Evolutionary conservation across 2,113 vertebrate species (phyloP).

Genomic region (Channa argus): DNA sequence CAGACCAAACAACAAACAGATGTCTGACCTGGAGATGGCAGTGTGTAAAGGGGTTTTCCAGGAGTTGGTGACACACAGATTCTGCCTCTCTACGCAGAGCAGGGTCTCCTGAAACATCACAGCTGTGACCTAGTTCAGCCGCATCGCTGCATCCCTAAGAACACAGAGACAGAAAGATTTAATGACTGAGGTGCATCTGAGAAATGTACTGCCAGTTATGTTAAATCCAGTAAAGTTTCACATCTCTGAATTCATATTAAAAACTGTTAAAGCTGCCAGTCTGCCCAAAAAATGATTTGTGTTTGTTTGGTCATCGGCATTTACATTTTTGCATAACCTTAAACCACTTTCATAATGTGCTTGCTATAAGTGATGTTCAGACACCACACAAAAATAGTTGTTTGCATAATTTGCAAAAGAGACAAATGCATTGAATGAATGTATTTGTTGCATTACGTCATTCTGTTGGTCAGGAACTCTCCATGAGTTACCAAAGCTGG

Average conservation of each 20-base stretch:
- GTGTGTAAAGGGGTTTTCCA: slow-evolving; percentile 83
- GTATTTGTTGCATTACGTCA: slow-evolving; percentile 66
- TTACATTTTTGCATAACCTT: no score
- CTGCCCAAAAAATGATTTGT: no score
- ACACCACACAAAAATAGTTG: no score
- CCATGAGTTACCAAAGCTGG: slow-evolving; percentile 92
- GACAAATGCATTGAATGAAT: background rate
- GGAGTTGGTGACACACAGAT: slow-evolving; percentile 80
- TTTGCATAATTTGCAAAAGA: no score
- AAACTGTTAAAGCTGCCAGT: no score
- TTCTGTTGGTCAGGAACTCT: slow-evolving; percentile 80
- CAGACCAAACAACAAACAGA: background rate
- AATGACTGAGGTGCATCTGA: background rate
- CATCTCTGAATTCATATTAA: no score
- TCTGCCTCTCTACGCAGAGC: slow-evolving; percentile 68
- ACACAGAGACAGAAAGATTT: background rate
- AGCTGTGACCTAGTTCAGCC: slow-evolving; percentile 80
- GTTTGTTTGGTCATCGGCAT: no score
- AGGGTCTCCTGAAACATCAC: slow-evolving; percentile 59
- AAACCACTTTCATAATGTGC: no score
- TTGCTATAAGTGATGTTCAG: no score
- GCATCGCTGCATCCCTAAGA: slow-evolving; percentile 83
- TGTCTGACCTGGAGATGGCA: slow-evolving; percentile 87
- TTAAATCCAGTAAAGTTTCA: no score
- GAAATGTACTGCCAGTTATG: background rate